Percentiles rank a stretch among this genome's conserved stretches.
Evolutionary conservation across 1,140 invertebrate genomes (phyloP).

Genomic region (Leptinotarsa lineolata): DNA sequence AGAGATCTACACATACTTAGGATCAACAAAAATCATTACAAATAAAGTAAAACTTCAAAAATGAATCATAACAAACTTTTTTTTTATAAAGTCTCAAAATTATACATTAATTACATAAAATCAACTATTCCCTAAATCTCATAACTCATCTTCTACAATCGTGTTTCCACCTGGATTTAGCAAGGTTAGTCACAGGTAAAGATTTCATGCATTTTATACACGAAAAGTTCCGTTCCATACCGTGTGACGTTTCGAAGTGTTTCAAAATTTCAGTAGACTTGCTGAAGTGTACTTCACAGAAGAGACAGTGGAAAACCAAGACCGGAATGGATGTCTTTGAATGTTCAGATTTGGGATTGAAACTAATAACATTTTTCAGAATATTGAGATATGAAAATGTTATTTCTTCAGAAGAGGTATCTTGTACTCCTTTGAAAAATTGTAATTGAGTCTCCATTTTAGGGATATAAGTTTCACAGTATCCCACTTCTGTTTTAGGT

Average conservation of each 20-base stretch:
- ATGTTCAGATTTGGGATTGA: conserved; percentile 16
- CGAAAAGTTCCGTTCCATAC: neutral
- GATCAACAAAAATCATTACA: too few relatives aligned
- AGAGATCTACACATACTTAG: too few relatives aligned
- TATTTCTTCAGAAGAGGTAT: neutral
- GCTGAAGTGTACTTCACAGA: conserved; percentile 26
- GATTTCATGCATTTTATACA: conserved; percentile 11
- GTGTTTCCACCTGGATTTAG: neutral
- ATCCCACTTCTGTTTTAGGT: conserved; percentile 14
- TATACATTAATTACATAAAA: too few relatives aligned
- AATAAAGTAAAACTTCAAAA: too few relatives aligned
- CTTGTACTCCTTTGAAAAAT: conserved; percentile 23
- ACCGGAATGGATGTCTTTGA: neutral
- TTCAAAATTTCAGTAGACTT: conserved; percentile 20
- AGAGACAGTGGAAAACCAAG: conserved; percentile 35
- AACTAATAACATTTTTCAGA: conserved; percentile 25
- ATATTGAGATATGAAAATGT: conserved; percentile 29
- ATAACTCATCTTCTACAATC: neutral
- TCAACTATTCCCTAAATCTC: too few relatives aligned
- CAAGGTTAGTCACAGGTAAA: neutral
- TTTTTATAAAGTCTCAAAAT: too few relatives aligned
- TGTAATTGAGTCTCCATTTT: conserved; percentile 35
- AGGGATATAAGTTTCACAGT: conserved; percentile 36
- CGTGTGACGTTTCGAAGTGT: conserved; percentile 21
- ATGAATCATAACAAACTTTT: too few relatives aligned